Conservation (phyloP, 2,888 invertebrate genomes). For the Entomobrya multifasciata region DNA sequence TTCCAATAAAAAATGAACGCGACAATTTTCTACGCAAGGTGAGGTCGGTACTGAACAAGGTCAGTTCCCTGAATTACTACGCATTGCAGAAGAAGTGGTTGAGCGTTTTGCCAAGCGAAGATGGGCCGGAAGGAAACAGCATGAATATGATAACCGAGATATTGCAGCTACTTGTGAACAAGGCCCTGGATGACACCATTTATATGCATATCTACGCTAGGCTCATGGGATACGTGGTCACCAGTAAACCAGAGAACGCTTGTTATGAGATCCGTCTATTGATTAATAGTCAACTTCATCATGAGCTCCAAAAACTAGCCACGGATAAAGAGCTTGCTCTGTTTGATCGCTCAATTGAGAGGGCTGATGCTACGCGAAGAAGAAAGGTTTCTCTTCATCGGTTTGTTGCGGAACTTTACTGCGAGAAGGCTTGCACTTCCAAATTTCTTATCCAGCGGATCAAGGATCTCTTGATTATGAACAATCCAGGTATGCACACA, state of each 20-base stretch:
- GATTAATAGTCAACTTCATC: conserved; percentile 77
- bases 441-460: conserved; percentile 76
- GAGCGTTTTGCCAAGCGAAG: conserved; percentile 73
- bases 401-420: conserved; percentile 78
- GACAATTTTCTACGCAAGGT: conserved; percentile 79
- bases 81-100: conserved; percentile 76
- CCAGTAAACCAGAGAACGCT: conserved; percentile 69
- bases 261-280: conserved; percentile 72
- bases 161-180: conserved; percentile 76
- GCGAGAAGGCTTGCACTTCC: conserved; percentile 77
- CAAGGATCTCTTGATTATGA: conserved; percentile 74
- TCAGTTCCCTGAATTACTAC: conserved; percentile 78
- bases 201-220: conserved; percentile 79
- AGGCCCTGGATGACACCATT: conserved; percentile 78
- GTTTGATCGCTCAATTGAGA: conserved; percentile 72
- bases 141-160: conserved; percentile 74
- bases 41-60: conserved; percentile 79
- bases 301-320: conserved; percentile 75
- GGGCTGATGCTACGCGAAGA: conserved; percentile 74
- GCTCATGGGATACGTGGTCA: conserved; percentile 74
- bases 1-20: conserved; percentile 78
- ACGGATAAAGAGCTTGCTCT: conserved; percentile 78
- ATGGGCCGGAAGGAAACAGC: conserved; percentile 60
- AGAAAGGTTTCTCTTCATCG: conserved; percentile 78
- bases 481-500: conserved; percentile 71